A percentile compares a stretch with the other conserved stretches of the same genome.
Evolutionary conservation across 2,797 vertebrate genomes (phyloP).

Genomic region (Acipenser transmontanus): DNA sequence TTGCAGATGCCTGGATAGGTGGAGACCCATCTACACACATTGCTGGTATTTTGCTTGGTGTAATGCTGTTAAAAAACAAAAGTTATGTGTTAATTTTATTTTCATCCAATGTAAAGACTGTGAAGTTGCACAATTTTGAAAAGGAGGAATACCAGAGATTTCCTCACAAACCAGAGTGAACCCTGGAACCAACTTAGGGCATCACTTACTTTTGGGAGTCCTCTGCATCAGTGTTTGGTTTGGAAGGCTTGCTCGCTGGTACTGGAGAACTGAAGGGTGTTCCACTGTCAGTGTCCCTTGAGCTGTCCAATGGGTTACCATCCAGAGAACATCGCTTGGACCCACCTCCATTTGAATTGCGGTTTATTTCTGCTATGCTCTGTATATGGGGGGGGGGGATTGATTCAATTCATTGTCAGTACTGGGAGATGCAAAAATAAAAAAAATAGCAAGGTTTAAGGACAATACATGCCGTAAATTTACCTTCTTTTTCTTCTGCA

Average conservation of each 20-base stretch:
- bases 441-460: neutral
- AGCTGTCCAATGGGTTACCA: slow-evolving; percentile 70
- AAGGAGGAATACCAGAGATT: no score
- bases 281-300: slow-evolving; percentile 71
- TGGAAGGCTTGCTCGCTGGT: slow-evolving; percentile 49
- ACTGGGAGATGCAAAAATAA: neutral
- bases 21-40: slow-evolving; percentile 30
- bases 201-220: slow-evolving; percentile 43
- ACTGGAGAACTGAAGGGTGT: slow-evolving; percentile 65
- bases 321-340: slow-evolving; percentile 76
- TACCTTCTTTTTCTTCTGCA: slow-evolving; percentile 92
- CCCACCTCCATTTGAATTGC: slow-evolving; percentile 62
- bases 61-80: slow-evolving; percentile 20
- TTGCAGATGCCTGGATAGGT: slow-evolving; percentile 26
- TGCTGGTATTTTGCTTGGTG: slow-evolving; percentile 26
- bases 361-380: slow-evolving; percentile 73
- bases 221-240: slow-evolving; percentile 51
- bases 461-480: neutral
- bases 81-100: slow-evolving; percentile 13
- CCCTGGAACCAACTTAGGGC: neutral
- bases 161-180: no score
- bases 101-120: no score
- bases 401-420: no score
- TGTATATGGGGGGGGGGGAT: slow-evolving; percentile 31
- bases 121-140: no score